Conservation (phyloP, 2,888 invertebrate species). For the Tenthredo amoena region DNA sequence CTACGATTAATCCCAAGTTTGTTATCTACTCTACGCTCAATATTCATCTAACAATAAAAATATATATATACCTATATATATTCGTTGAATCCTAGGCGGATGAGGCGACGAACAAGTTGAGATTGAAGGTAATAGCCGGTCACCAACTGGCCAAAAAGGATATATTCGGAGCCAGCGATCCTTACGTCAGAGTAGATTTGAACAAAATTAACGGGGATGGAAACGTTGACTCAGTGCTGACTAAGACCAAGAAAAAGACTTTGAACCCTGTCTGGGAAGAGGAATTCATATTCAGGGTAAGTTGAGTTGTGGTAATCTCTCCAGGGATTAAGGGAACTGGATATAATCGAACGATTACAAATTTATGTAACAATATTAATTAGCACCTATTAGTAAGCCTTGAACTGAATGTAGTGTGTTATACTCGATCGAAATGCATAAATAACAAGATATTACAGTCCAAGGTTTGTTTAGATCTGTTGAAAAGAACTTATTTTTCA, state of each 20-base stretch:
- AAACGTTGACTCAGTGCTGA: constrained; percentile 94
- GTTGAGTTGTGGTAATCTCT: constrained; percentile 69
- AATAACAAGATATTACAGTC: neutral
- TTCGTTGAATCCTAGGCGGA: constrained; percentile 81
- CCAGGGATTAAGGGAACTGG: neutral
- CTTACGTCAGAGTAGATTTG: constrained; percentile 96
- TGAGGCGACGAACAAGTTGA: constrained; percentile 89
- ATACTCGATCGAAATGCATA: neutral
- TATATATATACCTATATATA: neutral
- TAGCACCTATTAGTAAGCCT: constrained; percentile 41
- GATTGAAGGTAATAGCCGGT: constrained; percentile 92
- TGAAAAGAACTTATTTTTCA: neutral
- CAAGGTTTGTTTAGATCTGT: neutral
- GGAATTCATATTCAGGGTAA: constrained; percentile 97
- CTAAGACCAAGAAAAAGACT: constrained; percentile 98
- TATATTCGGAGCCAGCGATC: constrained; percentile 99
- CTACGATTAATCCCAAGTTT: too few relatives aligned
- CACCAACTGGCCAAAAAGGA: constrained; percentile 98
- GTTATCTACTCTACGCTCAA: neutral
- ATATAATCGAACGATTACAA: neutral
- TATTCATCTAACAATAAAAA: neutral
- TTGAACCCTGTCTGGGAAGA: constrained; percentile 99
- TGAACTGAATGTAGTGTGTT: neutral
- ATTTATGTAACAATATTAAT: constrained; percentile 43
- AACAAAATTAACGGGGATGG: constrained; percentile 92